Base-by-base conservation (phyloP, 1,140 invertebrate genomes). In the Pseudomyrmex sp. region DNA sequence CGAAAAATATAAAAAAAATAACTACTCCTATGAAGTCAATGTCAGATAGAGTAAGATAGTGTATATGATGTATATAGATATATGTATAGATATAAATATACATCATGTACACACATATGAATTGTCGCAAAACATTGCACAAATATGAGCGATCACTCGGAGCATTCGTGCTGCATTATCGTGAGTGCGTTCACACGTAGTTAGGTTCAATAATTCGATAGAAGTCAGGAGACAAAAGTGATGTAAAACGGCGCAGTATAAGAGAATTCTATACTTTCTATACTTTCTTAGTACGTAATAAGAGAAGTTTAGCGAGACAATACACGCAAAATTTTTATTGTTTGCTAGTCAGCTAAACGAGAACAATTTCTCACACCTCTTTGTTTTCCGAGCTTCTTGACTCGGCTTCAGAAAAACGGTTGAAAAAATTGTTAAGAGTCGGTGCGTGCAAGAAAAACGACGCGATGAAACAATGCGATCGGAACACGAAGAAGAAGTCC, bases 11-110 rank as follows among this genome's bases (percentile, higher is more conserved):
- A 35, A 35, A 35, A 35, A 79, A 85, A 74, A 82, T 91, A 92
- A 91, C 80, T 88, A 91, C 92, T 93, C 92, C 92, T 93, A 87
- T 93, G 88, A 93, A 93, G 92, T 93, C 92, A 93, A 93, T 93
- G 92, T 91, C 87, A 79, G 87, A 91, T 91, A 91, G 35, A 35
- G 85, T 84, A 54, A 89, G 70, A 10, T 88, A 86, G 77, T 26
- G 54, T 82, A 87, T 35, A 35, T 35, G 35, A 35, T 35, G 35
- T 35, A 35, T 35, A 5, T 7, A 65, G 20, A 59, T 62, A 65
- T 35, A 35, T 7, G 35, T 35, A 35, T 0, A 65, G n/a, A 54
- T 62, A 65, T 63, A 50, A 13, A 75, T 12, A 35, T 7, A 7
- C 10, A 52, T 65, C 35, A 35, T 35, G 58, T 62, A 85, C 50